These are phyloP conservation scores for Oryctolagus cuniculus DNA, from an alignment of 2,113 vertebrate species.

Conservation along the genomic window mOryCun1.1 NC_091433.1:71477001-71477500, in stretches of 20 bases:
- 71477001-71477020: neutral
- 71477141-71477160: neutral
- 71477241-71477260: neutral
- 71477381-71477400: neutral
- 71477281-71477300: too few relatives aligned
- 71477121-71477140: neutral
- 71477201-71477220: neutral
- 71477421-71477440: neutral
- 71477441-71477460: neutral
- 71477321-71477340: neutral
- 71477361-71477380: neutral
- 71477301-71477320: too few relatives aligned
- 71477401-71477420: neutral
- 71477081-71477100: neutral
- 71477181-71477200: neutral
- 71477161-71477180: neutral
- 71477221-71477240: neutral
- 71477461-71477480: neutral
- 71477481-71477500: neutral
- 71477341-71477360: neutral
- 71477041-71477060: neutral
- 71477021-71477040: neutral
- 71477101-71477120: neutral
- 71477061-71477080: neutral
- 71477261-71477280: too few relatives aligned